phyloP scores from a whole-genome alignment of 2,113 vertebrate species.

The Tichodroma muraria region DNA sequence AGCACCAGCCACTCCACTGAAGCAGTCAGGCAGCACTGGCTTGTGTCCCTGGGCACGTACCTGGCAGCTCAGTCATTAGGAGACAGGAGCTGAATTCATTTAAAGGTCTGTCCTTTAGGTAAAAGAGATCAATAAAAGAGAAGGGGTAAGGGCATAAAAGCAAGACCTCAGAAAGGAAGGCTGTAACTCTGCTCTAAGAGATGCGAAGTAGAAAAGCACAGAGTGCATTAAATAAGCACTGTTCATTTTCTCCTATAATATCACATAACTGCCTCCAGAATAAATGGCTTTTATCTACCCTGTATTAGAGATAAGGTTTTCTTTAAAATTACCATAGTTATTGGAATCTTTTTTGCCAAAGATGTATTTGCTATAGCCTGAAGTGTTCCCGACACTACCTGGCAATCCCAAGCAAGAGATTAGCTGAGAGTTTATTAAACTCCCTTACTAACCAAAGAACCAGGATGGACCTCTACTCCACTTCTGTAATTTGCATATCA shows the following conservation, averaged over 20 bases:
- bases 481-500: not conserved
- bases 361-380: not conserved
- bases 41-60: not conserved
- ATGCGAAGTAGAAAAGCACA: not conserved
- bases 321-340: constrained; percentile 40
- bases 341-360: not conserved
- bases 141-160: not conserved
- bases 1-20: not conserved
- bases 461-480: not conserved
- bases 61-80: fast-evolving
- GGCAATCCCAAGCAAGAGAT: not conserved
- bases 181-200: not conserved
- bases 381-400: not conserved
- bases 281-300: constrained; percentile 24
- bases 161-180: not conserved
- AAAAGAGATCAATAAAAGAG: not conserved
- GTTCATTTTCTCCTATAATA: not conserved
- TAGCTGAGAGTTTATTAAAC: not conserved
- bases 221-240: not conserved
- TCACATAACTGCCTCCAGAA: not conserved
- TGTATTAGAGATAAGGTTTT: not conserved
- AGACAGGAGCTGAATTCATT: not conserved
- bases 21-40: not conserved
- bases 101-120: not conserved
- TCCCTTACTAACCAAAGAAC: not conserved